A percentile compares a stretch with the other conserved stretches of the same genome.
Conservation (phyloP, 2,797 vertebrate genomes). For the Remorina albescens region DNA sequence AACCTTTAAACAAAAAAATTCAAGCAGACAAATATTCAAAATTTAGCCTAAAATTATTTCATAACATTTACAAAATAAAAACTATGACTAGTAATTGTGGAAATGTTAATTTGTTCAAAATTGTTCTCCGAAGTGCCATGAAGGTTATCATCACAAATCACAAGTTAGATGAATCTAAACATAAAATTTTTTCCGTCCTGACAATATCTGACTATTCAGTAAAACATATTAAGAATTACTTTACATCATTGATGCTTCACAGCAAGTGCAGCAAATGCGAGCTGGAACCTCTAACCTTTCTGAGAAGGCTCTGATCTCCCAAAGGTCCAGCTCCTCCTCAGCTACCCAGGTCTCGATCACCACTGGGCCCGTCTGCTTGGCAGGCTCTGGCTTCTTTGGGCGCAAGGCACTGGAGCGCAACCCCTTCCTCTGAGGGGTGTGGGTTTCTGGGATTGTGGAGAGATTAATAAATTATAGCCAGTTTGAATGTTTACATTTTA, state of each 20-base stretch:
- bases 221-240: not conserved
- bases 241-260: not conserved
- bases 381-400: conserved; percentile 95
- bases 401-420: conserved; percentile 96
- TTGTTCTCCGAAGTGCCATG: not conserved
- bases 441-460: conserved; percentile 87
- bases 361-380: conserved; percentile 96
- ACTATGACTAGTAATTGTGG: not conserved
- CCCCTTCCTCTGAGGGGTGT: conserved; percentile 97
- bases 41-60: not conserved
- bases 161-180: not conserved
- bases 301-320: conserved; percentile 98
- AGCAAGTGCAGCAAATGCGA: not conserved
- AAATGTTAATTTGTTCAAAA: too few species aligned
- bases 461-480: not conserved
- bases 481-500: not conserved
- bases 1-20: not conserved
- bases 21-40: not conserved
- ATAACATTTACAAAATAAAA: not conserved
- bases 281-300: conserved; percentile 87
- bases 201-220: not conserved
- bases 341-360: conserved; percentile 97
- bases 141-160: not conserved
- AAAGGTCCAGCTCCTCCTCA: conserved; percentile 96
- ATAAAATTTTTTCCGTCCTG: not conserved